Conservation (phyloP, 2,113 vertebrate genomes). For the Heteronetta atricapilla region DNA sequence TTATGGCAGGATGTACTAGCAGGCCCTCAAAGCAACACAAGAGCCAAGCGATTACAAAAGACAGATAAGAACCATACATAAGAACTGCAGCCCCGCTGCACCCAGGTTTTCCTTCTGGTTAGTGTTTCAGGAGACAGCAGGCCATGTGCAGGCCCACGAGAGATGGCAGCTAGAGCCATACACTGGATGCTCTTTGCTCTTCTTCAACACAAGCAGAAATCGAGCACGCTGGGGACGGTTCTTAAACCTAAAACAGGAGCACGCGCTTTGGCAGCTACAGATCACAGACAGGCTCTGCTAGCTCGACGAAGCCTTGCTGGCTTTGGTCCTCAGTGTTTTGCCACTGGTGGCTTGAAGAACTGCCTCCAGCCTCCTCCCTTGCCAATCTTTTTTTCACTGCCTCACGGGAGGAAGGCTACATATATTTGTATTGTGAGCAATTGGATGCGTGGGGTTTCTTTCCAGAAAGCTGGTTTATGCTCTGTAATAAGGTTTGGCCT, state of each 20-base stretch:
- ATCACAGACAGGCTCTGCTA: background rate
- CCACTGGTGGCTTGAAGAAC: slow-evolving; percentile 6
- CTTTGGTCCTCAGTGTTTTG: background rate
- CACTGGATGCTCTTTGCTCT: background rate
- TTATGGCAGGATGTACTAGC: background rate
- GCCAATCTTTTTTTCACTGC: background rate
- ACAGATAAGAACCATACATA: background rate
- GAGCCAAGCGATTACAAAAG: background rate
- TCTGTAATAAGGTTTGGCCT: slow-evolving; percentile 25
- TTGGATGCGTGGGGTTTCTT: background rate
- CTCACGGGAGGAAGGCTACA: background rate
- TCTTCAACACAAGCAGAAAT: background rate
- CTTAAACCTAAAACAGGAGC: no score
- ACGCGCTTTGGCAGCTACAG: background rate
- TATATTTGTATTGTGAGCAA: background rate
- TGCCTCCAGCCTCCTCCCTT: background rate
- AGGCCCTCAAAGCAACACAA: background rate
- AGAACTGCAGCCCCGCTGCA: background rate
- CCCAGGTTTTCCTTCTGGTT: background rate
- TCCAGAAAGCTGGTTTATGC: slow-evolving; percentile 26
- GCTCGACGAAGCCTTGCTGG: background rate
- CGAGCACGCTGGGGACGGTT: no score
- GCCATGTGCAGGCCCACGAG: background rate
- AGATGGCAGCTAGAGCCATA: background rate
- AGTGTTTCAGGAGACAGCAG: background rate